These are phyloP conservation scores for Apamea anceps DNA, from an alignment of 2,888 invertebrate genomes.

Conservation along the genomic window DNA sequence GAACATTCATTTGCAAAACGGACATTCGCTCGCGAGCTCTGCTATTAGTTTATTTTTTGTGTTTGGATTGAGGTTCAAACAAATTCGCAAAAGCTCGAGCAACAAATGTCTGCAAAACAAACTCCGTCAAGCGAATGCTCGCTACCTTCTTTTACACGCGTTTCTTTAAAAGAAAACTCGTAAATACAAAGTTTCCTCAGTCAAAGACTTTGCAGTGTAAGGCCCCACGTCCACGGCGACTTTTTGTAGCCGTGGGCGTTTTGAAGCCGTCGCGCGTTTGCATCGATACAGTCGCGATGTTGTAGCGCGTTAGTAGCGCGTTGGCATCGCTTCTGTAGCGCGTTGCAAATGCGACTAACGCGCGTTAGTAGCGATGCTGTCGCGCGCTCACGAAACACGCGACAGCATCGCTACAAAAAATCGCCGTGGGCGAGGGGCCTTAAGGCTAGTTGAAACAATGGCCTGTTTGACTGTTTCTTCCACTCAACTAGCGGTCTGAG, in stretches of 20 bases:
- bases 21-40: background rate
- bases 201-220: slow-evolving; percentile 41
- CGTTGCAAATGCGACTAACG: too few species aligned
- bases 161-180: slow-evolving; percentile 21
- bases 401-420: too few species aligned
- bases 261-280: too few species aligned
- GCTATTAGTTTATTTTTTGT: background rate
- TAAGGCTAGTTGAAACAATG: slow-evolving; percentile 38
- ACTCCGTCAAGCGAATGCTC: background rate
- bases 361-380: too few species aligned
- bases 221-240: too few species aligned
- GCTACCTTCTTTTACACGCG: background rate
- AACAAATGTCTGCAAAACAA: background rate
- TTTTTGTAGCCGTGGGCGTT: too few species aligned
- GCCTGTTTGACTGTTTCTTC: slow-evolving; percentile 6
- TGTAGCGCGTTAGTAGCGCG: too few species aligned
- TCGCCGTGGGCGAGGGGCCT: too few species aligned
- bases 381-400: too few species aligned
- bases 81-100: background rate
- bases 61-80: background rate
- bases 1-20: background rate
- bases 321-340: too few species aligned
- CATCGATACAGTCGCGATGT: too few species aligned
- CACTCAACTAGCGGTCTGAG: slow-evolving; percentile 32
- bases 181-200: slow-evolving; percentile 23